phyloP scores from a whole-genome alignment of 2,797 vertebrate genomes.

The Thunnus albacares region DNA sequence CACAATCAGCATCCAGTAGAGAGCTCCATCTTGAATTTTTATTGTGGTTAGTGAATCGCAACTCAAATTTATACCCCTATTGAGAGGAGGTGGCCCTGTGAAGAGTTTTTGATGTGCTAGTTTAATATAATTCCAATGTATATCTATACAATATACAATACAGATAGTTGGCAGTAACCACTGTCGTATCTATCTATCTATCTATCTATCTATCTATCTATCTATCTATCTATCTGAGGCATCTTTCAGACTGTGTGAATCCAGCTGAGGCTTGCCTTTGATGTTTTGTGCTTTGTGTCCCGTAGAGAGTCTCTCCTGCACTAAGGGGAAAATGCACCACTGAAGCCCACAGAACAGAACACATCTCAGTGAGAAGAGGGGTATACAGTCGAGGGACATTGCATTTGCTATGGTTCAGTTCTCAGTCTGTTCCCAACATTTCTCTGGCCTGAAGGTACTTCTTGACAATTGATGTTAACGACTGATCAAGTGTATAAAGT shows the following conservation, averaged over 20 bases:
- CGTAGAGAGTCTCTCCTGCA: constrained; percentile 33
- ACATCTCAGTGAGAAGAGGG: constrained; percentile 23
- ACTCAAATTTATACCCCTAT: constrained; percentile 50
- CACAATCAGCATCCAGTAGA: constrained; percentile 51
- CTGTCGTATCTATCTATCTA: constrained; percentile 2
- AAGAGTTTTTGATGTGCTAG: constrained; percentile 55
- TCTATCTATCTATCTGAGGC: constrained; percentile 9
- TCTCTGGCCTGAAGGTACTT: constrained; percentile 37
- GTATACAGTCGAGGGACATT: constrained; percentile 23
- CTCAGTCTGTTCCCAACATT: constrained; percentile 15
- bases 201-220: constrained; percentile 14
- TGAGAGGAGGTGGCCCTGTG: constrained; percentile 36
- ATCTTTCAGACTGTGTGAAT: constrained; percentile 40
- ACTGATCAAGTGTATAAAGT: constrained; percentile 33
- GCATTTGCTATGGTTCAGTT: constrained; percentile 8
- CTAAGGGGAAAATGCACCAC: constrained; percentile 35
- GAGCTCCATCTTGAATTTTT: constrained; percentile 46
- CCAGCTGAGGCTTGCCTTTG: constrained; percentile 52
- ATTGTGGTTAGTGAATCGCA: constrained; percentile 59
- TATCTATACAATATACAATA: constrained; percentile 32
- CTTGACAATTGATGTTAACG: constrained; percentile 38
- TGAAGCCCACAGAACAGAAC: constrained; percentile 36
- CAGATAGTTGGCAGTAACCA: constrained; percentile 14
- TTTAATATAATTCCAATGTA: constrained; percentile 56
- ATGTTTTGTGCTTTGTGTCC: constrained; percentile 51